Base-by-base conservation (phyloP, 2,113 vertebrate species). In the Poeciliopsis occidentalis region DNA sequence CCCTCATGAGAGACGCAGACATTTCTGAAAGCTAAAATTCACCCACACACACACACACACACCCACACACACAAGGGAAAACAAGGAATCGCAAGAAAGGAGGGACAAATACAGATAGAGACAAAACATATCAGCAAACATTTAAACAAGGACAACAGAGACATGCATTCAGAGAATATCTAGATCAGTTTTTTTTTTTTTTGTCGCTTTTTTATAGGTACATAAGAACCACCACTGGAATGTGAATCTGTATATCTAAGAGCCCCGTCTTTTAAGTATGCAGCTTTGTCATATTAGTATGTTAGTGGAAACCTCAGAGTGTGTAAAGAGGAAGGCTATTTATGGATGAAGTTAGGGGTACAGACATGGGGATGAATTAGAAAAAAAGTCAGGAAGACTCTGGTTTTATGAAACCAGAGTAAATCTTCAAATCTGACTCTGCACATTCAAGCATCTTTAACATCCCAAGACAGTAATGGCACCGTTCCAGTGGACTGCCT, bases 11-110 rank as follows among this genome's bases (percentile, higher is more conserved):
- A 0, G 97, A 97, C 67, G 96, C 96, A 0, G 98, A 98, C 95
- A 99, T 98, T 94, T 99, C 98, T 0, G 98, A 99, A 22, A 99
- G 95, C 98, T 99, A 92, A 67, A 65, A 90, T 67, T 89, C 76
- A 85, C 73, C 61, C 78, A 82, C 31, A 13, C 32, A 67, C 71
- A 69, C 66, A 51, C 77, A 60, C 77, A 83, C 64, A 82, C 60
- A 74, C 44, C 71, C 34, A 51, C 68, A 60, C 3, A 81, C 64
- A 83, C 81, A 12, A 57, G 67, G 65, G 71, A 79, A 37, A 73
- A 78, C 67, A 64, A 72, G 63, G 51, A 74, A 73, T 83, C 24
- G 61, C 75, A 68, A 64, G 57, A 85, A 80, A 62, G 77, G 17
- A 74, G 34, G 66, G 75, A 83, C 82, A 76, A 44, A 83, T 39